Conservation (phyloP, 2,797 vertebrate species). For the Hyperoplus immaculatus region DNA sequence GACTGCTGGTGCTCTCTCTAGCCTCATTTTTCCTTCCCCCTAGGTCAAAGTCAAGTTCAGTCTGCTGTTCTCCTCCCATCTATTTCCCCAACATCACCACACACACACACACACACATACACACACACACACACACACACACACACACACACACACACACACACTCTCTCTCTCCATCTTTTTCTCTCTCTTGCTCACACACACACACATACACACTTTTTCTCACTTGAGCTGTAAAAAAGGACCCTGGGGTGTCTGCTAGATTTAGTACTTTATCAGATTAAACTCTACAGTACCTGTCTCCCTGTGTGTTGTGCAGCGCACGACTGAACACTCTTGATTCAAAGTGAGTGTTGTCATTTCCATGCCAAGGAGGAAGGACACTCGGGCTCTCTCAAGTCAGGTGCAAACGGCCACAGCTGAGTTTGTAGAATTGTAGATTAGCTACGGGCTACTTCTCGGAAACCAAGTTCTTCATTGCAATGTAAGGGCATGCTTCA, state of each 20-base stretch:
- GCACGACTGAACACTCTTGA: conserved; percentile 63
- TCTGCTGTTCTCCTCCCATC: conserved; percentile 53
- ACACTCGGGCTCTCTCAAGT: conserved; percentile 20
- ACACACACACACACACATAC: not conserved
- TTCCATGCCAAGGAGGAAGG: conserved; percentile 56
- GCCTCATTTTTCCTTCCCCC: conserved; percentile 55
- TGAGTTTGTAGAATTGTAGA: conserved; percentile 63
- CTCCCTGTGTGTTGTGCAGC: conserved; percentile 53
- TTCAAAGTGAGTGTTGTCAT: conserved; percentile 67
- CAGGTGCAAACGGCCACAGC: conserved; percentile 47
- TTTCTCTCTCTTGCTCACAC: not conserved
- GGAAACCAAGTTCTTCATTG: conserved; percentile 43
- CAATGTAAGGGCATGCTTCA: conserved; percentile 29
- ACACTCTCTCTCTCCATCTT: not conserved
- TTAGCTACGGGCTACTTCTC: conserved; percentile 49
- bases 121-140: not conserved
- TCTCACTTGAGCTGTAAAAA: conserved; percentile 50
- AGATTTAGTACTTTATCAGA: conserved; percentile 76
- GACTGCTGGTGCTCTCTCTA: conserved; percentile 43
- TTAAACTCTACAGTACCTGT: conserved; percentile 73
- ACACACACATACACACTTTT: conserved; percentile 17
- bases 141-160: not conserved
- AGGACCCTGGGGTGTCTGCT: conserved; percentile 70
- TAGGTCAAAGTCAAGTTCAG: conserved; percentile 73
- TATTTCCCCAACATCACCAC: conserved; percentile 28